Percentiles rank a stretch among this genome's conserved stretches.
Conservation (phyloP, 2,113 vertebrate genomes). For the Periophthalmus modestus region DNA sequence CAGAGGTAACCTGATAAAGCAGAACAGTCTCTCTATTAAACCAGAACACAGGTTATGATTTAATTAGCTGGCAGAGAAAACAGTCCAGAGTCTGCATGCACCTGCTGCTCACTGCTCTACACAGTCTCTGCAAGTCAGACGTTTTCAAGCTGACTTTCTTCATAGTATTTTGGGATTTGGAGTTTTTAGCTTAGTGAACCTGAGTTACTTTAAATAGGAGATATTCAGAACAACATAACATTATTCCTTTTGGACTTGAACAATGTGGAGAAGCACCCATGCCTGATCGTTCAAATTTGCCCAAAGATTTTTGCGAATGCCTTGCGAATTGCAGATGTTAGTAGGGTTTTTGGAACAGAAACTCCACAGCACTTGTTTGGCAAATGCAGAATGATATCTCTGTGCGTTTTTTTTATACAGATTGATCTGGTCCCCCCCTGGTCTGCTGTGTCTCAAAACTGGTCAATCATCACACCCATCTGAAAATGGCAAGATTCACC, state of each 20-base stretch:
- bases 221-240: not conserved
- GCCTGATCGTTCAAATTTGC: no score
- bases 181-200: not conserved
- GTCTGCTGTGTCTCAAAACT: no score
- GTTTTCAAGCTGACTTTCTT: not conserved
- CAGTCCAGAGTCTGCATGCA: conserved; percentile 29
- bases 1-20: conserved; percentile 56
- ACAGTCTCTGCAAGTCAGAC: not conserved
- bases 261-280: not conserved
- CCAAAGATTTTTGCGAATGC: no score
- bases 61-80: conserved; percentile 57
- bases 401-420: no score
- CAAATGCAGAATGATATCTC: no score
- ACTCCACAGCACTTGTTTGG: not conserved
- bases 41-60: conserved; percentile 54
- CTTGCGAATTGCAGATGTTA: not conserved
- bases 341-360: not conserved
- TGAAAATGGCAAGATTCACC: no score
- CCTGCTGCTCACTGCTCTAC: not conserved
- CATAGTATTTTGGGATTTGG: not conserved
- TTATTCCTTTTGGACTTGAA: not conserved
- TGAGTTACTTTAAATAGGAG: no score
- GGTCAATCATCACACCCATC: no score
- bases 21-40: conserved; percentile 52
- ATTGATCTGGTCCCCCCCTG: no score